Evolutionary conservation across 2,113 vertebrate genomes (phyloP).

Genomic region (Sorex fumeus): DNA sequence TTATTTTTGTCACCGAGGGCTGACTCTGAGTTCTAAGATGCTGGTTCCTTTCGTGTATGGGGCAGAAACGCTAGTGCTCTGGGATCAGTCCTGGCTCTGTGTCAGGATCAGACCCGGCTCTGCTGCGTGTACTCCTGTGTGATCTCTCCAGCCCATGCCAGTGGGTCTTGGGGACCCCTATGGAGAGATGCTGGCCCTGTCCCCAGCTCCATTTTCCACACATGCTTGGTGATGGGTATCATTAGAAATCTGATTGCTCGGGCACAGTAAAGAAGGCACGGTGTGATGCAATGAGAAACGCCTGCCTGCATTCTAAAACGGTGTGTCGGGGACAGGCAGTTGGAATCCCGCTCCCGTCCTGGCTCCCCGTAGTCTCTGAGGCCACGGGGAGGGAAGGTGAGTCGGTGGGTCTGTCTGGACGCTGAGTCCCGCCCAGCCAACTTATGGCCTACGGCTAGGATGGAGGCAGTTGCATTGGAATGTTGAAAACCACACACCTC

Average conservation of each 20-base stretch:
- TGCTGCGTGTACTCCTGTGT: too few relatives aligned
- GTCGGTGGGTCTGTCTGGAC: not conserved
- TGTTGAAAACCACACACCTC: not conserved
- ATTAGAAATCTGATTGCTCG: slow-evolving; percentile 41
- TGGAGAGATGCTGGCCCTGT: not conserved
- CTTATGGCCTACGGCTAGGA: not conserved
- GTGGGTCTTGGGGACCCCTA: not conserved
- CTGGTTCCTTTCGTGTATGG: too few relatives aligned
- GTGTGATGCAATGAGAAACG: too few relatives aligned
- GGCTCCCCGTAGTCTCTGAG: not conserved
- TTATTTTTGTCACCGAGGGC: not conserved
- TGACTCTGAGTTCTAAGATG: not conserved
- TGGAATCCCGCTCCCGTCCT: not conserved
- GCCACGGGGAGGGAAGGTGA: not conserved
- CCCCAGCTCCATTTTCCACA: not conserved
- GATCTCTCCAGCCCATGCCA: too few relatives aligned
- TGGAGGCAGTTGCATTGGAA: not conserved
- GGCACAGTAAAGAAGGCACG: not conserved
- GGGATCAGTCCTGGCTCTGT: too few relatives aligned
- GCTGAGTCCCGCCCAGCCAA: not conserved
- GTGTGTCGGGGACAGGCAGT: slow-evolving; percentile 10
- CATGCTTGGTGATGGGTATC: slow-evolving; percentile 24
- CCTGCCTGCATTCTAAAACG: too few relatives aligned
- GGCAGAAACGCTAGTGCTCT: too few relatives aligned
- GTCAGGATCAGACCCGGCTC: too few relatives aligned